Evolutionary conservation across 2,797 vertebrate genomes (phyloP).

Genomic region (Graptemys geographica): DNA sequence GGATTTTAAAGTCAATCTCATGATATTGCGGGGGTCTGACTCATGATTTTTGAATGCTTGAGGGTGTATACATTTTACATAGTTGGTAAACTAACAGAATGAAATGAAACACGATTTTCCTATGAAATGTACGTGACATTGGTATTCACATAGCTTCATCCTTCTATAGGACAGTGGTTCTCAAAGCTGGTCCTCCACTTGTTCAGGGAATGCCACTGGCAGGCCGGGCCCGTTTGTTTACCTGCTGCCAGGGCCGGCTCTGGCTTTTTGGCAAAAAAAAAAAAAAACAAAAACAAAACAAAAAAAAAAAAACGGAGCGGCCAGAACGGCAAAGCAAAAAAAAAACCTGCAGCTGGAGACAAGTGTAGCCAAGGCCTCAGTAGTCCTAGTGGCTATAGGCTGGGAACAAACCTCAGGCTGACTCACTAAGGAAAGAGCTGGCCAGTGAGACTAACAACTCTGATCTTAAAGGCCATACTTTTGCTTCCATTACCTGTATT

Average conservation of each 20-base stretch:
- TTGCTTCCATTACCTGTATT: background rate
- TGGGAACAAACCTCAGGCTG: background rate
- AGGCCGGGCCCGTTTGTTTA: too few species aligned
- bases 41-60: conserved; percentile 30
- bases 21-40: conserved; percentile 32
- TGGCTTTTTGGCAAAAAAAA: too few species aligned
- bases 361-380: background rate
- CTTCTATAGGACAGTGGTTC: background rate
- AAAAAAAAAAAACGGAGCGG: too few species aligned
- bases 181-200: too few species aligned
- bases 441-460: background rate
- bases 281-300: too few species aligned
- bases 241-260: too few species aligned
- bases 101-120: background rate
- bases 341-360: too few species aligned
- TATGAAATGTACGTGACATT: background rate
- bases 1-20: conserved; percentile 9
- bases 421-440: background rate
- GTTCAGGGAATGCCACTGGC: too few species aligned
- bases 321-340: too few species aligned
- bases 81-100: background rate
- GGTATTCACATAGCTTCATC: background rate
- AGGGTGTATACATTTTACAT: background rate
- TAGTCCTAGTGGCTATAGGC: background rate
- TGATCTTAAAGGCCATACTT: background rate